Evolutionary conservation across 2,888 invertebrate genomes (phyloP), one percentile per base, ranked within the genome.

Genomic region (Andrena flavipes): DNA sequence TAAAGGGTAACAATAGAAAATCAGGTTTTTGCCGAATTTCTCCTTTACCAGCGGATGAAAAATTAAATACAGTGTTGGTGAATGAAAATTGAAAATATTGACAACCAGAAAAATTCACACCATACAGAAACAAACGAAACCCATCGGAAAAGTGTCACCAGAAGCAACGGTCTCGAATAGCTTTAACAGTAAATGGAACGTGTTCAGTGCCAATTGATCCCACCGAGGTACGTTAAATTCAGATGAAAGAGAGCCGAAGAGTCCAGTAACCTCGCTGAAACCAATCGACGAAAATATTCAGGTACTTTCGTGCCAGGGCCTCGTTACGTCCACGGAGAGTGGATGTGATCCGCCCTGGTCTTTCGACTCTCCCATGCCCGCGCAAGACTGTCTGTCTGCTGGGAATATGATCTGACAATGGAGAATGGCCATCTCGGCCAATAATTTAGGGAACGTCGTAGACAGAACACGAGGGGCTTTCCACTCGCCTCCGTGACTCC

Each of bases 321-420:
- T 73, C 70, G 86, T 84, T 84, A 77, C n/a, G 33, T 74, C 83
- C 85, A 29, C 74, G 4, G 80, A 23, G 84, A 51, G 48, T 42
- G 33, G 72, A 59, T 30, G 51, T 62, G 62, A 54, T 80, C 48
- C 42, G 20, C 16, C 54, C 69, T 26, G 69, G 30, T 71, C 82
- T 74, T 74, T 56, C 69, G 59, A 49, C 60, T 42, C 65, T 69
- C 60, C 29, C 72, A 48, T 29, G 62, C 42, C n/a, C n/a, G 51
- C 30, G 33, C 59, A 67, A 54, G 30, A 54, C 70, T 23, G 64
- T 29, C 63, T 26, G 59, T 77, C 79, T 67, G 59, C 48, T 42
- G 84, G 84, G 87, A 84, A 76, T 82, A 86, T 76, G 82, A 87
- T 63, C 79, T 56, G 71, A 86, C 82, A 83, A 86, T 82, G 82